phyloP scores from a whole-genome alignment of 2,888 invertebrate species.

The Tetropium fuscum region DNA sequence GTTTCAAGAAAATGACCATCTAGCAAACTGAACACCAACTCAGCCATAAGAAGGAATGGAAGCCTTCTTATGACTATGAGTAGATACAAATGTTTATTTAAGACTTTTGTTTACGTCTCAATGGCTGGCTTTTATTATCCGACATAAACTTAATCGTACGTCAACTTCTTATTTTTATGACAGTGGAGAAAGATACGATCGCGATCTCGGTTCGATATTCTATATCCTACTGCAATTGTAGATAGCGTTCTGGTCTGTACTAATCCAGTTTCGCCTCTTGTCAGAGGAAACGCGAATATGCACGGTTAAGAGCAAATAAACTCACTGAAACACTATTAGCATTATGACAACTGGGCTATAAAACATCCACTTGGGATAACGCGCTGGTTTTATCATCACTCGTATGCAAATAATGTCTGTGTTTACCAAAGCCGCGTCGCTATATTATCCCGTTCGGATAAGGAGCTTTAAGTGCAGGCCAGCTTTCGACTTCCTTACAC shows the following conservation, averaged over 20 bases:
- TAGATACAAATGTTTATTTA: too few species aligned
- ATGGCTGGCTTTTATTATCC: too few species aligned
- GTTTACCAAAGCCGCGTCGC: constrained; percentile 23
- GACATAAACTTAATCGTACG: too few species aligned
- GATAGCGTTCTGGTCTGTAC: constrained; percentile 17
- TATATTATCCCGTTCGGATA: constrained; percentile 18
- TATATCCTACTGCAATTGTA: constrained; percentile 1
- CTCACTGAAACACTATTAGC: constrained; percentile 53
- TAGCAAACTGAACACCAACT: too few species aligned
- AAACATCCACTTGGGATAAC: constrained; percentile 49
- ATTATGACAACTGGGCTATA: constrained; percentile 53
- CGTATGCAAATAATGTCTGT: constrained; percentile 37
- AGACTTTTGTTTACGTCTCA: too few species aligned
- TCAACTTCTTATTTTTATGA: too few species aligned
- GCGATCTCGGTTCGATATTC: too few species aligned
- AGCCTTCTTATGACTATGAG: too few species aligned
- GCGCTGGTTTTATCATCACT: constrained; percentile 46
- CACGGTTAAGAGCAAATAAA: constrained; percentile 56
- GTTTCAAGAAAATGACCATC: too few species aligned
- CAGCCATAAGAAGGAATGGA: too few species aligned
- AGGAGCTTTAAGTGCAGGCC: constrained; percentile 24
- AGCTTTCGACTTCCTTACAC: constrained; percentile 15
- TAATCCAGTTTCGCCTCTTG: constrained; percentile 20
- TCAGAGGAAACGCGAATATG: constrained; percentile 24
- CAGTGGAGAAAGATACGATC: too few species aligned